Base-by-base conservation (phyloP, 1,140 invertebrate species). In the Myzus persicae region DNA sequence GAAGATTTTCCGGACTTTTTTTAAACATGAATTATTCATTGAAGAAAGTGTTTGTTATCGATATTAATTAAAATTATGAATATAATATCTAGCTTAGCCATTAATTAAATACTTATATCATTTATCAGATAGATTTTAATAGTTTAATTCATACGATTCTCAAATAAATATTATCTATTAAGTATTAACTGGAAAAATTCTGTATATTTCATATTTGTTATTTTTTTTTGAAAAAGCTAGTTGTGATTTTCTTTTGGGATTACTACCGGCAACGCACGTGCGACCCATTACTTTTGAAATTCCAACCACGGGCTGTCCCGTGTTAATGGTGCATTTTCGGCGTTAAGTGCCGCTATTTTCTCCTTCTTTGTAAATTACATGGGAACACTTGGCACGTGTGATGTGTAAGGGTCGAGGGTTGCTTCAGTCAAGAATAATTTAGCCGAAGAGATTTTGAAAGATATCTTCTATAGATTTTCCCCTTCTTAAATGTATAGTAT, bases 401-500 rank as follows among this genome's bases (percentile, higher is more conserved):
- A 54, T 89, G 38, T 59, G 51, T 59, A 26, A 22, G 22, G 54
- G 54, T 90, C 48, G 40, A 42, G 54, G 38, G 26, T 44, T 40
- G 51, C 24, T 90, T 90, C 14, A 90, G 54, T 90, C 40, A 90
- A 67, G 38, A 90, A 90, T 67, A 91, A 93, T 93, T 93, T 90
- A 40, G 38, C 46, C n/a, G 89, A 93, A 93, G 76, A 82, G n/a
- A 93, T 85, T 90, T 91, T 90, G 40, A 91, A 82, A 90, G 76
- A 51, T 93, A 51, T 46, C 36, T 76, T 90, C n/a, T 93, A 93
- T 82, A 93, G 26, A 48, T 38, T 40, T 42, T 93, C 20, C 24
- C 54, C n/a, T 89, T 93, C 94, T 22, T 94, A n/a, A 82, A 46
- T 51, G 20, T 59, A 51, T 38, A 59, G 44, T 91, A 93, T 93